These are phyloP conservation scores for Drosophila algonquin DNA, from an alignment of 2,888 invertebrate genomes.

Conservation along the genomic window DNA sequence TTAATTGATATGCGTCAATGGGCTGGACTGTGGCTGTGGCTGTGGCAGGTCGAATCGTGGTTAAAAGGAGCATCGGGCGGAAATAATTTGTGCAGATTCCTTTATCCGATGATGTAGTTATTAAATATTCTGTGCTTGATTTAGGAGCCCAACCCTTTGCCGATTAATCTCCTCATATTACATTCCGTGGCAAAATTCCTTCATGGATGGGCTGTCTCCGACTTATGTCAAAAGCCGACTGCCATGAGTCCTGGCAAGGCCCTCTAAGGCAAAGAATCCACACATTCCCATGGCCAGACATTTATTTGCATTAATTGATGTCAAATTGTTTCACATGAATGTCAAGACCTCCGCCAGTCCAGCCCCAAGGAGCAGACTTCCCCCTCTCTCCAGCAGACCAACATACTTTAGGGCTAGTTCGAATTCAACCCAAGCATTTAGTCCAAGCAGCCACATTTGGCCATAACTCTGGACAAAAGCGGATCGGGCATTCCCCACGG, in stretches of 20 bases:
- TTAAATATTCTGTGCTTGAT: background rate
- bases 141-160: slow-evolving; percentile 9
- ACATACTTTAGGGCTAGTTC: slow-evolving; percentile 23
- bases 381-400: too few species aligned
- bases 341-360: slow-evolving; percentile 30
- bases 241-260: slow-evolving; percentile 13
- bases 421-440: slow-evolving; percentile 33
- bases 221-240: slow-evolving; percentile 31
- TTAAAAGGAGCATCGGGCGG: too few species aligned
- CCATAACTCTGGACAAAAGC: slow-evolving; percentile 34
- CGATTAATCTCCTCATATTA: slow-evolving; percentile 32
- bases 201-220: slow-evolving; percentile 12
- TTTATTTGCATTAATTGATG: slow-evolving; percentile 55
- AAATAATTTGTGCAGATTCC: too few species aligned
- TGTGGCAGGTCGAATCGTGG: too few species aligned
- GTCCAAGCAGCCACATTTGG: slow-evolving; percentile 1
- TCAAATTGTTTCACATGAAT: slow-evolving; percentile 49
- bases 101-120: background rate
- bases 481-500: background rate
- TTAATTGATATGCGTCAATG: too few species aligned
- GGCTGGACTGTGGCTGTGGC: too few species aligned
- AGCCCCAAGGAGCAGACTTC: slow-evolving; percentile 2
- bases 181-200: slow-evolving; percentile 36
- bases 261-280: slow-evolving; percentile 28
- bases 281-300: slow-evolving; percentile 46